These are phyloP conservation scores for Andrena hattorfiana DNA, from an alignment of 2,888 invertebrate species.

Conservation along the genomic window DNA sequence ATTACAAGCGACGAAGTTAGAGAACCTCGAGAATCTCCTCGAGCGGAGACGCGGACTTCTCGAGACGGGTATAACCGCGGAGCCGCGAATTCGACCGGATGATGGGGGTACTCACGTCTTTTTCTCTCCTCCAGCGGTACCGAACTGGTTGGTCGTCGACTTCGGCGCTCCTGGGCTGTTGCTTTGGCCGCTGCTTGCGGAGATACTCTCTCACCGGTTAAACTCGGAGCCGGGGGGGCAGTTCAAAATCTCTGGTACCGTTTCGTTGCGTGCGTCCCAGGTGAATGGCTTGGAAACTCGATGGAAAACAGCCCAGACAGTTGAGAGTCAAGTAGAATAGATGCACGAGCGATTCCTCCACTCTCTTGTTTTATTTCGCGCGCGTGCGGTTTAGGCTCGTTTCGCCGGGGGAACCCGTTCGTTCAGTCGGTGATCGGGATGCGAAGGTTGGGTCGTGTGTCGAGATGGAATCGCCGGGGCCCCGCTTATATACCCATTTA, in stretches of 20 bases:
- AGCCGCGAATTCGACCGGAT: neutral
- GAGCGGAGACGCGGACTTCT: too few relatives aligned
- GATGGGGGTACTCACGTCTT: constrained; percentile 69
- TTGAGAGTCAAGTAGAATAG: constrained; percentile 34
- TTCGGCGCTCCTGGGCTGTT: constrained; percentile 31
- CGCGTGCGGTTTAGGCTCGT: constrained; percentile 79
- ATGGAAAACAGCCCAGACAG: constrained; percentile 28
- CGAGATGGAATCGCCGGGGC: constrained; percentile 82
- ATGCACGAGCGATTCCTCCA: constrained; percentile 31
- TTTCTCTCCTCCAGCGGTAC: constrained; percentile 58
- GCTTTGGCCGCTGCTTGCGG: constrained; percentile 33
- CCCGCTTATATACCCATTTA: constrained; percentile 83
- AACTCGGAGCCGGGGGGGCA: constrained; percentile 26
- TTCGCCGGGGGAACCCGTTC: constrained; percentile 66
- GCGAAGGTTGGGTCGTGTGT: constrained; percentile 84
- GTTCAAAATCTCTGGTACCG: constrained; percentile 18
- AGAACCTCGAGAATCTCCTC: too few relatives aligned
- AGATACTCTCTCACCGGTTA: constrained; percentile 58
- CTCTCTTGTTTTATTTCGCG: constrained; percentile 65
- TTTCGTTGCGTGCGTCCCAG: neutral
- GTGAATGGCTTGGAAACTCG: neutral
- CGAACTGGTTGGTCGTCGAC: constrained; percentile 48
- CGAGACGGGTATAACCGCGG: too few relatives aligned
- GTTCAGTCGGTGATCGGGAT: constrained; percentile 77
- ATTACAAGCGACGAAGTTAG: too few relatives aligned